Base-by-base conservation (phyloP, 1,140 invertebrate genomes). In the Panonychus citri region DNA sequence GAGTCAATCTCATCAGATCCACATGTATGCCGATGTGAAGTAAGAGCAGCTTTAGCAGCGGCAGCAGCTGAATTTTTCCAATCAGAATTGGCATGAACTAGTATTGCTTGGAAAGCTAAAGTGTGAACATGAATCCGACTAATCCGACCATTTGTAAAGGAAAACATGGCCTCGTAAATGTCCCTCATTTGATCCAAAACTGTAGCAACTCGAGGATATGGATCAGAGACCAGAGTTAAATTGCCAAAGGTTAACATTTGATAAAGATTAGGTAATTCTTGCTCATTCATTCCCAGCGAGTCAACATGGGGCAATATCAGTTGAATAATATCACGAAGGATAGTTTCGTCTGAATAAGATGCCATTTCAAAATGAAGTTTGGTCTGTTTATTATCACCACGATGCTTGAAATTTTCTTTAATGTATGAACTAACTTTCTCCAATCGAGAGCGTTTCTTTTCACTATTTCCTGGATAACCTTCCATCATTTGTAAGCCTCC, bases 401-500 rank as follows among this genome's bases (percentile, higher is more conserved):
- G 30, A 25, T 40, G 34, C 7, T 43, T n/a, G 28, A 56, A 43
- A 5, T 34, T 34, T 42, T 46, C 15, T 61, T 21, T 3, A 76
- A 70, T 56, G 81, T 76, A 46, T 69, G 68, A 50, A 72, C 68
- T 66, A 88, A 77, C 74, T 66, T 78, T 76, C 7, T 69, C 59
- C n/a, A 89, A 64, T 57, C 81, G 74, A 54, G 71, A 73, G 62
- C 73, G 67, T 55, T 80, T 73, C 59, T 78, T 69, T 62, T 78
- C 81, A 80, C 56, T 25, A 67, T 69, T 68, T 62, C 82, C 84
- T 37, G 81, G 82, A 69, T 81, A 85, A 68, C 82, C 86, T 66
- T 89, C 85, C 83, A 89, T 84, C 81, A 87, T 83, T 66, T 89
- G 85, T 25, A 89, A 66, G 1, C 84, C 85, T 65, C 83, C 82